A percentile compares a stretch with the other conserved stretches of the same genome.
Evolutionary conservation across 2,113 vertebrate genomes (phyloP).

Genomic region (Chloropsis hardwickii): DNA sequence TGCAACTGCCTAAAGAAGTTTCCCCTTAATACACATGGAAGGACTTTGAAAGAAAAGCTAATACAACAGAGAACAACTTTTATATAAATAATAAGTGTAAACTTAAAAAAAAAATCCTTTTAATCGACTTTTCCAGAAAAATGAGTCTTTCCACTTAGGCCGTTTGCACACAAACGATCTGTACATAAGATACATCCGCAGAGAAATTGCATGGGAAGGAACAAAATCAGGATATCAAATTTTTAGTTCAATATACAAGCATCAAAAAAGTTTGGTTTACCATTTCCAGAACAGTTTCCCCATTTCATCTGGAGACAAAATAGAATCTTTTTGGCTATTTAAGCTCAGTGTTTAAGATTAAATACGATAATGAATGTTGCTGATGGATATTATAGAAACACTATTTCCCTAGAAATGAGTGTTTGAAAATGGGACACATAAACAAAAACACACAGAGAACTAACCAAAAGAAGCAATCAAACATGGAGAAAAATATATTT

Average conservation of each 20-base stretch:
- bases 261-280: background rate
- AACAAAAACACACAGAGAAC: background rate
- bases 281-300: background rate
- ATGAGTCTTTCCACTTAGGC: background rate
- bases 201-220: background rate
- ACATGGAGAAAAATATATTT: background rate
- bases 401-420: background rate
- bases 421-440: background rate
- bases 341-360: background rate
- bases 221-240: background rate
- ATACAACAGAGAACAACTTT: background rate
- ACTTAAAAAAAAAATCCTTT: background rate
- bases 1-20: background rate
- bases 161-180: background rate
- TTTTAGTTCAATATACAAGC: background rate
- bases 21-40: background rate
- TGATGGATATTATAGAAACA: background rate
- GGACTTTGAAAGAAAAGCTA: background rate
- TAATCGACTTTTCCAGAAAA: background rate
- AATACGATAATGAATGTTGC: accelerated
- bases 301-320: background rate
- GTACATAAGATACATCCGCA: background rate
- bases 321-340: background rate
- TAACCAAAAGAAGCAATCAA: background rate
- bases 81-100: background rate